Evolutionary conservation across 2,797 vertebrate species (phyloP).

Genomic region (Distichodus sexfasciatus): DNA sequence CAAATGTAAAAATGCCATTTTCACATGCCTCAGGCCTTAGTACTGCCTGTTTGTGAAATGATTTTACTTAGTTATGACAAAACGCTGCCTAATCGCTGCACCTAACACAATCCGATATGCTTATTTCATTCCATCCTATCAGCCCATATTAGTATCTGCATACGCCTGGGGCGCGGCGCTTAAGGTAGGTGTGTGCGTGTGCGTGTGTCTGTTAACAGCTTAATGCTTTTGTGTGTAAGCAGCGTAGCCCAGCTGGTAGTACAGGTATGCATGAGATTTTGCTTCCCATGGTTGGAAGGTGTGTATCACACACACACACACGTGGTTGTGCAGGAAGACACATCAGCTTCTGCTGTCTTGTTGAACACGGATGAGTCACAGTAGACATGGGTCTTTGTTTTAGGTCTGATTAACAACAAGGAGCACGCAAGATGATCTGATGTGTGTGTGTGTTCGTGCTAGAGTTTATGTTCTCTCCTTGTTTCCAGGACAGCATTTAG

Average conservation of each 20-base stretch:
- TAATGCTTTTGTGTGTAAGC: conserved; percentile 17
- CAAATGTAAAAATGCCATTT: too few species aligned
- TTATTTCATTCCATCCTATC: too few species aligned
- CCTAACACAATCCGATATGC: too few species aligned
- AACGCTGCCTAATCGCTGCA: too few species aligned
- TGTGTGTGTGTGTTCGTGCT: conserved; percentile 8
- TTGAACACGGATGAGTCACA: conserved; percentile 39
- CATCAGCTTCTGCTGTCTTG: conserved; percentile 16
- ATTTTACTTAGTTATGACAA: too few species aligned
- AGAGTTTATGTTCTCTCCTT: neutral
- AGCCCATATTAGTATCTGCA: neutral
- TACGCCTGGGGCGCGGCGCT: neutral
- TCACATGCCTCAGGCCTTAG: too few species aligned
- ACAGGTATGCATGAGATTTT: conserved; percentile 10
- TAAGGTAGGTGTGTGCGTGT: neutral
- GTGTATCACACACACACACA: conserved; percentile 34
- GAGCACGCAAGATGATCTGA: conserved; percentile 2
- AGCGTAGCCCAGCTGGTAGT: conserved; percentile 31
- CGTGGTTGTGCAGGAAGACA: conserved; percentile 26
- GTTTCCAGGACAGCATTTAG: conserved; percentile 9
- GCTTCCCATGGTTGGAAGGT: conserved; percentile 1
- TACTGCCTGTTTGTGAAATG: too few species aligned
- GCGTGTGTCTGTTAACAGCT: neutral
- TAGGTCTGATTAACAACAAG: neutral
- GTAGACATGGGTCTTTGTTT: neutral